Base-by-base conservation (phyloP, 2,888 invertebrate genomes). In the Lacanobia oleracea region DNA sequence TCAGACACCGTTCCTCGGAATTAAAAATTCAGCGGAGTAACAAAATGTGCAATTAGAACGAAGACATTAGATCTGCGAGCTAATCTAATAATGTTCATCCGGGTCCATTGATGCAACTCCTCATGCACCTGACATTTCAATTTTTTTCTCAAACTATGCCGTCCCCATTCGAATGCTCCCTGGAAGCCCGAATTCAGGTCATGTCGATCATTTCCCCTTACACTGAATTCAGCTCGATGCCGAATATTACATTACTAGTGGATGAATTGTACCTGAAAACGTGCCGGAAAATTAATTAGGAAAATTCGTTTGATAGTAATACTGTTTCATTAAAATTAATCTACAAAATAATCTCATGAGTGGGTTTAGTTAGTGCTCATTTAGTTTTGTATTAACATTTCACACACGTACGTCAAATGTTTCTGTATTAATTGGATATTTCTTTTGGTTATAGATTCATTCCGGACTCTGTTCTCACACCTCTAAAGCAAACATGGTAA, bases 111-210 rank as follows among this genome's bases (percentile, higher is more conserved):
- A 81, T 69, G 67, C 60, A 65, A 45, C 43, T 72, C 45, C 59
- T 56, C 63, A 70, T 80, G 71, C 48, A 53, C 65, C 33, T 80
- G 76, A 81, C 72, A 77, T 74, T 70, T 61, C 23, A 67, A 18
- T 65, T 85, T 81, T n/a, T 81, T 82, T 67, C 54, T 23, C 27
- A 54, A 69, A 67, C 51, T 62, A 53, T 67, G 53, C 18, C 23
- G 53, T 67, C n/a, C 68, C 54, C 56, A 64, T 61, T 73, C 57
- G 66, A 56, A 56, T 62, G n/a, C 59, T 60, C 21, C 43, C 76
- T 71, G 76, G 67, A 63, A 77, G 77, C 69, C 79, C 71, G 84
- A 93, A 93, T 92, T 72, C 92, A 84, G 91, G 93, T 93, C 92
- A 91, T 86, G 91, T 89, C 91, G 79, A 90, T 93, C 88, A 90